Conservation (phyloP, 1,140 invertebrate genomes). For the Triops longicaudatus region DNA sequence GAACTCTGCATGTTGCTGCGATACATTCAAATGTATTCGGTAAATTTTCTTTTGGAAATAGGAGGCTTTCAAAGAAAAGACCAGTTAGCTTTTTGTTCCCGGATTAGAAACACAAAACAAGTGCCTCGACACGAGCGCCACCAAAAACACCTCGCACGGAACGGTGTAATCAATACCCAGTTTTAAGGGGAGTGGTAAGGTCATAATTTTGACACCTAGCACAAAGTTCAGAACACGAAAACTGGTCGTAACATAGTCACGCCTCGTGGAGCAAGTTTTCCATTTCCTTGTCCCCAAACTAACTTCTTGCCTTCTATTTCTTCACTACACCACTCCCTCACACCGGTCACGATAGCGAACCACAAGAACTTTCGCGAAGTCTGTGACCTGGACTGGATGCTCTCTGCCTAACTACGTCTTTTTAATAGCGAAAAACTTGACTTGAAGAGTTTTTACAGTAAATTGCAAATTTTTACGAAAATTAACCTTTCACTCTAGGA, state of each 20-base stretch:
- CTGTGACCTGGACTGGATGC: too few species aligned
- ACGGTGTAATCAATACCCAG: neutral
- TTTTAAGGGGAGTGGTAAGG: neutral
- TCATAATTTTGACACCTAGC: constrained; percentile 8
- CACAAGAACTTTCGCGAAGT: too few species aligned
- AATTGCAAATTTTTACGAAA: too few species aligned
- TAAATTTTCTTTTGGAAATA: too few species aligned
- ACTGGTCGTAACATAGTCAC: neutral
- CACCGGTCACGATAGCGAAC: too few species aligned
- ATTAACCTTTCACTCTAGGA: too few species aligned
- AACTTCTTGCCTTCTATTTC: too few species aligned
- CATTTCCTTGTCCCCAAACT: neutral
- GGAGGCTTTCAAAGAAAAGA: neutral
- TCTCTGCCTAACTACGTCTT: too few species aligned
- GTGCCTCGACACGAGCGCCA: neutral
- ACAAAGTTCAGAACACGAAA: neutral
- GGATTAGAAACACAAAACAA: neutral
- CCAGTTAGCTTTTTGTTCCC: neutral
- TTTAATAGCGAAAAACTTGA: too few species aligned
- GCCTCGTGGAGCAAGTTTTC: neutral
- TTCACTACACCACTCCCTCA: too few species aligned
- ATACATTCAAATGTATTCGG: neutral
- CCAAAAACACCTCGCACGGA: neutral
- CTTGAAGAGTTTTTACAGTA: too few species aligned
- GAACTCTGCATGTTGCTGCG: neutral